phyloP scores from a whole-genome alignment of 2,888 invertebrate genomes.

The Ichneumoninae sp. region DNA sequence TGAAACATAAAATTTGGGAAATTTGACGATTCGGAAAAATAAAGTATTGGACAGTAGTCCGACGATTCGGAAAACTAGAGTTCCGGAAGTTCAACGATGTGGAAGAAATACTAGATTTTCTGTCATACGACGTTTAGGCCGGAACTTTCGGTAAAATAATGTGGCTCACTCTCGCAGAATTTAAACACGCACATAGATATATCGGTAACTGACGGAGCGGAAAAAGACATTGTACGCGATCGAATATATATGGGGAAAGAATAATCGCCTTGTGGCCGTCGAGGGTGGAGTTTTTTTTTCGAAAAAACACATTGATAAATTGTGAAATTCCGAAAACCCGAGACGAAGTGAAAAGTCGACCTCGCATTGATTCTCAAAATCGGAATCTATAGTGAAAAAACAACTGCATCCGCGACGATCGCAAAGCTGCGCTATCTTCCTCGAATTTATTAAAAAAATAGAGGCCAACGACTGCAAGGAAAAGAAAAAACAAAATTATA shows the following conservation, averaged over 20 bases:
- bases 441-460: not conserved
- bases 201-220: slow-evolving; percentile 6
- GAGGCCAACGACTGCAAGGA: not conserved
- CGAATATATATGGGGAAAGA: not conserved
- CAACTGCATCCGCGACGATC: not conserved
- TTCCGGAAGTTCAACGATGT: no score
- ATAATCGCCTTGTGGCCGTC: not conserved
- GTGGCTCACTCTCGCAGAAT: not conserved
- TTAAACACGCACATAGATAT: slow-evolving; percentile 22
- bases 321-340: not conserved
- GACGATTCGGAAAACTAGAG: no score
- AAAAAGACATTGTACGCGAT: slow-evolving; percentile 22
- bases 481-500: slow-evolving; percentile 38
- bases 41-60: no score
- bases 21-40: no score
- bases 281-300: not conserved
- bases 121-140: no score
- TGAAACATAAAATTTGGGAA: no score
- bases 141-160: no score
- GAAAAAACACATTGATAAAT: not conserved
- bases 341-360: not conserved
- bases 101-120: no score
- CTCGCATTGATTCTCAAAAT: not conserved
- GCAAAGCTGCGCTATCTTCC: not conserved
- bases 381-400: not conserved